Evolutionary conservation across 2,113 vertebrate genomes (phyloP).

Genomic region (Marcusenius ussheri): DNA sequence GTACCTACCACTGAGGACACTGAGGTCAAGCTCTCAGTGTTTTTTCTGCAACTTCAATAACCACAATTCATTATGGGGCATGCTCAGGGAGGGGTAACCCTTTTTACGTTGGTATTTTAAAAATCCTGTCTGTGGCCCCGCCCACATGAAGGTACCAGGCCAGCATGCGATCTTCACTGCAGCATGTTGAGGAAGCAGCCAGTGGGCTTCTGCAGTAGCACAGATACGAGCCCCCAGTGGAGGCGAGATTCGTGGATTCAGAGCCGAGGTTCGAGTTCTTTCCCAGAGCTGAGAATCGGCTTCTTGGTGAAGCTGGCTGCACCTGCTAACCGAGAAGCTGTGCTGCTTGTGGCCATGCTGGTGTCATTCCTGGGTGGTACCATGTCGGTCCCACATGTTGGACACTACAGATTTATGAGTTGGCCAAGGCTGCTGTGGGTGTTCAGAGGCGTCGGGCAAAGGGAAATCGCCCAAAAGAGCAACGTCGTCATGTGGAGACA

Average conservation of each 20-base stretch:
- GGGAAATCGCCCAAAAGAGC: not conserved
- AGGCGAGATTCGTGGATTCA: not conserved
- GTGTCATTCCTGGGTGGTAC: not conserved
- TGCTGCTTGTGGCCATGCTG: not conserved
- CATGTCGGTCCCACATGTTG: not conserved
- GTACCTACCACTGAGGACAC: not conserved
- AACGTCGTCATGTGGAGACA: not conserved
- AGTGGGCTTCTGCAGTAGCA: not conserved
- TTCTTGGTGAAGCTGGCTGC: not conserved
- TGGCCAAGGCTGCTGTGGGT: not conserved
- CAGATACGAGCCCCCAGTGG: not conserved
- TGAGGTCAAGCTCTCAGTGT: not conserved
- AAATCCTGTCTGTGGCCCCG: not conserved
- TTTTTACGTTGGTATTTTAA: not conserved
- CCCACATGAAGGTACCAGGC: not conserved
- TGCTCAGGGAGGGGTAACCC: not conserved
- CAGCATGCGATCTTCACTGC: not conserved
- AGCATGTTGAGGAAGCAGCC: not conserved
- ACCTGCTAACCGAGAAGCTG: not conserved
- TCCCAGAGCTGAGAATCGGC: not conserved
- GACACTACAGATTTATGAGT: not conserved
- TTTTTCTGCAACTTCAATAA: not conserved
- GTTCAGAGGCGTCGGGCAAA: not conserved
- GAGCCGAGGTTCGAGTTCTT: not conserved
- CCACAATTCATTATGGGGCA: not conserved